Evolutionary conservation across 2,113 vertebrate species (phyloP), one percentile per base, ranked within the genome.

Genomic region (Lamprologus sp.): DNA sequence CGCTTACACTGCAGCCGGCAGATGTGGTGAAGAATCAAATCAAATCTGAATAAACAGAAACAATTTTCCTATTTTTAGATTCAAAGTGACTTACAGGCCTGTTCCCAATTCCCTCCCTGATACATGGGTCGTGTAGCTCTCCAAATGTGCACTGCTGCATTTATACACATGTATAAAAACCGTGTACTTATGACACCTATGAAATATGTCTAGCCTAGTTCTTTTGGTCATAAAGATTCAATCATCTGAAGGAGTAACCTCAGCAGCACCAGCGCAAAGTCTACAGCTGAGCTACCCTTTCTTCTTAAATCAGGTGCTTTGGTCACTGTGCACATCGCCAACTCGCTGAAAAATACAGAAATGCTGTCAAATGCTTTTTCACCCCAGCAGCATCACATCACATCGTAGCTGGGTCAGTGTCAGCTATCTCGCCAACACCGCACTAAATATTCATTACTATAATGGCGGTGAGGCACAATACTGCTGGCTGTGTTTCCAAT

Each of bases 371-470:
- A 85, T 7, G 51, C n/a, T 33, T 47, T 12, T 28, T 21, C 12
- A 19, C 53, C 40, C 47, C 7, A 15, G 42, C 81, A 84, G 85
- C 49, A 40, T 45, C 21, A 2, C 55, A n/a, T 65, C 75, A 19
- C 51, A 31, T 54, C n/a, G 13, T 49, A 56, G 79, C 60, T 33
- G 60, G 80, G 81, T 53, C 40, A 83, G 63, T 21, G 33, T 7
- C 37, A 47, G 75, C 65, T 6, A 6, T 60, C 79, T 54, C 84
- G 55, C 81, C 55, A 81, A 84, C 40, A 9, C 83, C 35, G 79
- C 85, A 88, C 85, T 92, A 90, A 93, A 94, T 84, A 87, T 87
- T 91, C 68, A 92, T 92, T 86, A 89, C 80, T 79, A 28, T 89
- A 90, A 92, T 91, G 90, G 84, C 53, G 58, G 80, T 31, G 70